Percentiles rank a stretch among this genome's conserved stretches.
phyloP scores from a whole-genome alignment of 2,888 invertebrate genomes.

The Ernsta delagoae region DNA sequence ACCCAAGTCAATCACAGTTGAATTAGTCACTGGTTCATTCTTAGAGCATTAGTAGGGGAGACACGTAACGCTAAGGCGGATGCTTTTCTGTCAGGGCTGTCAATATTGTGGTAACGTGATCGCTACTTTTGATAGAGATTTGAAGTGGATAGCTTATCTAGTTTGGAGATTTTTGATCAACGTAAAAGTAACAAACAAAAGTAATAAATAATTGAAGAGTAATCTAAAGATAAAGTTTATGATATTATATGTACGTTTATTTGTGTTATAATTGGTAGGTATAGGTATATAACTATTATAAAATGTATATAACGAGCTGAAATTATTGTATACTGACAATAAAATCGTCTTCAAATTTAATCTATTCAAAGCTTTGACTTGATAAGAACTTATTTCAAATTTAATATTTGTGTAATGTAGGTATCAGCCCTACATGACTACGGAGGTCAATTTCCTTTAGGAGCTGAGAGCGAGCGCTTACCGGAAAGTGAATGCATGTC shows the following conservation, averaged over 20 bases:
- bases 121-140: neutral
- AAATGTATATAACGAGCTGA: no score
- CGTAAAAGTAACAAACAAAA: no score
- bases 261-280: no score
- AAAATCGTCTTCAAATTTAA: no score
- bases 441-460: slow-evolving; percentile 67
- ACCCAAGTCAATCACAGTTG: slow-evolving; percentile 42
- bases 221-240: no score
- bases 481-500: slow-evolving; percentile 54
- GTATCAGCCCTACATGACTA: slow-evolving; percentile 30
- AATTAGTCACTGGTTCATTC: slow-evolving; percentile 47
- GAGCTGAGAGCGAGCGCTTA: slow-evolving; percentile 48
- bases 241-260: no score
- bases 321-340: no score
- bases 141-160: neutral
- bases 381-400: no score
- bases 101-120: slow-evolving; percentile 3
- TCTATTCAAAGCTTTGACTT: no score
- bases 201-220: no score
- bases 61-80: slow-evolving; percentile 55
- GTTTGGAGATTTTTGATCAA: neutral
- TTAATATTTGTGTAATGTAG: neutral
- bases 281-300: no score
- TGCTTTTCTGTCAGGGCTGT: slow-evolving; percentile 34
- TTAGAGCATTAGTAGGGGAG: slow-evolving; percentile 51